These are phyloP conservation scores for Melanotus villosus DNA, from an alignment of 2,888 invertebrate species.

Conservation along the genomic window DNA sequence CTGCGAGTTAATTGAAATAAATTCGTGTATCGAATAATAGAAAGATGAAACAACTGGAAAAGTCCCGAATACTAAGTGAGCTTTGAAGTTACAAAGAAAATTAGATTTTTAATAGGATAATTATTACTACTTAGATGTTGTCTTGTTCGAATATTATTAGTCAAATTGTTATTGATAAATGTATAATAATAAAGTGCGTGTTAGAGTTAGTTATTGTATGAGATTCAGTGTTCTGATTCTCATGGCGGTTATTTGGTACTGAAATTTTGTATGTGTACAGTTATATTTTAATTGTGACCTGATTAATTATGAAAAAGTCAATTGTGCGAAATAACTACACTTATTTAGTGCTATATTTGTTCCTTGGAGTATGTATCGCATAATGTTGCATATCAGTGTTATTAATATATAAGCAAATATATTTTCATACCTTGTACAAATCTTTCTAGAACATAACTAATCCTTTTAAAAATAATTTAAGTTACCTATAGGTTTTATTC, in stretches of 20 bases:
- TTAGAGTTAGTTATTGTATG: background rate
- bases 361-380: slow-evolving; percentile 16
- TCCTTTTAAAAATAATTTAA: slow-evolving; percentile 22
- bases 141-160: no score
- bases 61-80: no score
- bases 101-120: no score
- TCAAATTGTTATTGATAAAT: no score
- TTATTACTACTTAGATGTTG: no score
- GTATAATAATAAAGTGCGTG: background rate
- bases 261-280: background rate
- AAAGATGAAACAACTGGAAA: no score
- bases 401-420: slow-evolving; percentile 27
- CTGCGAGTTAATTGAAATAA: no score
- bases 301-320: slow-evolving; percentile 23
- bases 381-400: slow-evolving; percentile 41
- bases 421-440: slow-evolving; percentile 39
- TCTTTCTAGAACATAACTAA: slow-evolving; percentile 5
- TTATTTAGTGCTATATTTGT: slow-evolving; percentile 24
- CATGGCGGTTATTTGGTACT: background rate
- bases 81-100: no score
- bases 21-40: no score
- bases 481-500: slow-evolving; percentile 11
- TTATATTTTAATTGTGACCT: slow-evolving; percentile 19
- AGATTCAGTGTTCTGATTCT: background rate
- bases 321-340: slow-evolving; percentile 20